These are phyloP conservation scores for Scarus forsteni DNA, from an alignment of 2,797 vertebrate genomes.

Conservation along the genomic window DNA sequence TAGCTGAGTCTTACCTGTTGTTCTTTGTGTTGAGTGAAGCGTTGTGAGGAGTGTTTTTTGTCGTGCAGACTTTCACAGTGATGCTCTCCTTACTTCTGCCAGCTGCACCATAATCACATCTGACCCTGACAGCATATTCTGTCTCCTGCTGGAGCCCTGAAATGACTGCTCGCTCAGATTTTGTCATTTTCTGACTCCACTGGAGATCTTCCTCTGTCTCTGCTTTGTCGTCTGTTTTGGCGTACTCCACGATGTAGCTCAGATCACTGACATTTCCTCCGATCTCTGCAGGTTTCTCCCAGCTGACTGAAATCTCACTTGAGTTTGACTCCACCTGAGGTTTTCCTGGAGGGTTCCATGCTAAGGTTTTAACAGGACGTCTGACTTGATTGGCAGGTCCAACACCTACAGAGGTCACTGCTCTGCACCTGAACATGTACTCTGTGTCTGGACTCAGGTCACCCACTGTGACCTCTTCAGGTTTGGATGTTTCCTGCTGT, in stretches of 20 bases:
- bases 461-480: slow-evolving; percentile 41
- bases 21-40: slow-evolving; percentile 29
- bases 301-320: slow-evolving; percentile 37
- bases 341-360: slow-evolving; percentile 46
- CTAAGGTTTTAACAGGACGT: slow-evolving; percentile 27
- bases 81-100: slow-evolving; percentile 48
- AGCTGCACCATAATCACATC: slow-evolving; percentile 57
- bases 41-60: slow-evolving; percentile 11
- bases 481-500: neutral
- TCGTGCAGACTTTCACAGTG: slow-evolving; percentile 11
- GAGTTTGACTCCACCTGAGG: slow-evolving; percentile 16
- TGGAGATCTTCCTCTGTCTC: slow-evolving; percentile 16
- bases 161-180: slow-evolving; percentile 6
- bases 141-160: slow-evolving; percentile 45
- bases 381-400: slow-evolving; percentile 33
- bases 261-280: slow-evolving; percentile 27
- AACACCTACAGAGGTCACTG: slow-evolving; percentile 51
- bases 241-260: slow-evolving; percentile 45
- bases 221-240: slow-evolving; percentile 9
- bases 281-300: slow-evolving; percentile 48
- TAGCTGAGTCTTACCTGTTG: neutral
- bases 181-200: slow-evolving; percentile 25
- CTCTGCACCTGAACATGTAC: slow-evolving; percentile 66
- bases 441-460: slow-evolving; percentile 53
- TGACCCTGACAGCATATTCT: slow-evolving; percentile 47